Evolutionary conservation across 1,140 invertebrate species (phyloP).

Genomic region (Tenebrio molitor): DNA sequence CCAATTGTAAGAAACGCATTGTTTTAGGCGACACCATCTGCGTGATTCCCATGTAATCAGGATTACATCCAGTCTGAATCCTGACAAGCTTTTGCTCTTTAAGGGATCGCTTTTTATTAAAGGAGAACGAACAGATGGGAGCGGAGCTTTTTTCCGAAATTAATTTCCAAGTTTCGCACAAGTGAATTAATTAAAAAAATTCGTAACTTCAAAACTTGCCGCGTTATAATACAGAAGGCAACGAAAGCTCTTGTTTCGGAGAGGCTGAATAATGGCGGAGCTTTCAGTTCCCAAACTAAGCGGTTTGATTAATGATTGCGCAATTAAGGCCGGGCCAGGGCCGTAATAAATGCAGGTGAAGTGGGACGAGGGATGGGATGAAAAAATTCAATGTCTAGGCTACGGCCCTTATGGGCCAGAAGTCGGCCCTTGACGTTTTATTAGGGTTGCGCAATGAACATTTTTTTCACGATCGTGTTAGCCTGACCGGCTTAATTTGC

Average conservation of each 20-base stretch:
- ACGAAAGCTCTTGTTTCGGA: background rate
- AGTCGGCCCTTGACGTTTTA: too few species aligned
- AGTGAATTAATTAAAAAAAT: slow-evolving; percentile 12
- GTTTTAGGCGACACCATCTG: slow-evolving; percentile 46
- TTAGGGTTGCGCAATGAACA: too few species aligned
- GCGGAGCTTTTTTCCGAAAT: slow-evolving; percentile 6
- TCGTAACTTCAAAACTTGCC: background rate
- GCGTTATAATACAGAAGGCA: background rate
- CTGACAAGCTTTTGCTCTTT: slow-evolving; percentile 60
- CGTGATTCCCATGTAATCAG: slow-evolving; percentile 60
- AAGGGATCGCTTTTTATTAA: slow-evolving; percentile 34
- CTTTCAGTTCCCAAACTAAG: background rate
- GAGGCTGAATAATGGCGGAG: background rate
- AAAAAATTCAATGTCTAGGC: too few species aligned
- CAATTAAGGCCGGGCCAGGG: background rate
- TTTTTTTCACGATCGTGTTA: too few species aligned
- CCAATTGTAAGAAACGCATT: slow-evolving; percentile 27
- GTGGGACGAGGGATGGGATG: too few species aligned
- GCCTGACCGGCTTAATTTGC: too few species aligned
- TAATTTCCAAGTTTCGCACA: background rate
- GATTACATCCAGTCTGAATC: slow-evolving; percentile 54
- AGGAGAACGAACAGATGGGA: slow-evolving; percentile 7
- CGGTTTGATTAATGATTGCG: background rate
- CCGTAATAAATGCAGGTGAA: background rate
- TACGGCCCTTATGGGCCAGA: too few species aligned